Evolutionary conservation across 1,140 invertebrate genomes (phyloP), one percentile per base, ranked within the genome.

Genomic region (Meloidogyne exigua): DNA sequence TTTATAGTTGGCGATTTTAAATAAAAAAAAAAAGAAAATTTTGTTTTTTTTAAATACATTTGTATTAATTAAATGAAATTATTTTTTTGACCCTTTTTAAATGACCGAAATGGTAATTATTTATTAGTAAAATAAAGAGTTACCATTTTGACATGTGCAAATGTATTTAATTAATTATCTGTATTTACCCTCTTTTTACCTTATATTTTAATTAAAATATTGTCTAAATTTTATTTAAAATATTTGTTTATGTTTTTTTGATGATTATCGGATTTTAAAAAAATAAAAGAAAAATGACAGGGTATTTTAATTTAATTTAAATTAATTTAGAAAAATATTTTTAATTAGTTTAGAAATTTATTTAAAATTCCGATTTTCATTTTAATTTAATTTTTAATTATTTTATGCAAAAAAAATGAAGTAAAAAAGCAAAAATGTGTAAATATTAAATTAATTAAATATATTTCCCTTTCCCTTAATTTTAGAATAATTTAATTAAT

Each of bases 301-400:
- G 49, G n/a, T 57, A 5, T 57, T 18, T n/a, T 4, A n/a, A 7
- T 57, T 7, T 7, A 57, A 57, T 57, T 57, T 57, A n/a, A 7
- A 7, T 57, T 44, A 15, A 44, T 15, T 15, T 44, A 42, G 39
- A 13, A 42, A 42, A 42, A 42, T 42, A 49, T 57, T n/a, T 57
- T 57, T 57, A 57, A 49, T 3, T 18, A 49, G 5, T 18, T 49
- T 49, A 3, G 2, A 3, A 42, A 42, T 42, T 42, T 42, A 10
- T n/a, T 42, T 42, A 49, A 49, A 57, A 57, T 57, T 57, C 49
- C 49, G 49, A 57, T 57, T n/a, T n/a, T 57, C 49, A 57, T 57
- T 57, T 57, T 57, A 57, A 49, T 49, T 57, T 57, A n/a, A 57
- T 7, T 57, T 57, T n/a, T 49, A 18, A 18, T 49, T 57, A 18